Evolutionary conservation across 1,140 invertebrate genomes (phyloP), one percentile per base, ranked within the genome.

Genomic region (Orius insidiosus): DNA sequence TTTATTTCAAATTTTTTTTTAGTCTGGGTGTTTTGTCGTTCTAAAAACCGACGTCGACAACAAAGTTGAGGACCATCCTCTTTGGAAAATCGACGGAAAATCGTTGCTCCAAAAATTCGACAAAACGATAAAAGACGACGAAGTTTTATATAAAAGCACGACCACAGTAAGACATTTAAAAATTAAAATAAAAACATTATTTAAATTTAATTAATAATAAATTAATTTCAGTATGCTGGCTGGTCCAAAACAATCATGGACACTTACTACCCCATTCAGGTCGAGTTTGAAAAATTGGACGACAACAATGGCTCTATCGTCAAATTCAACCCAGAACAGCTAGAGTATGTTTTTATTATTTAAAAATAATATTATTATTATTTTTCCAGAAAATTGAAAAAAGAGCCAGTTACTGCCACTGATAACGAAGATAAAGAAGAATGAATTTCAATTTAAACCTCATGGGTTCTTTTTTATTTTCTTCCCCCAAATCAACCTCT

Each of bases 31-130:
- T 57, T 78, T 76, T 61, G 74, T 78, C 14, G 65, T 78, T 48
- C 60, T 75, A 53, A 78, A 77, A 66, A 66, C 68, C 49, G 75
- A 78, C 58, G 65, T 76, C 13, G 43, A 54, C 36, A 66, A 67
- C 51, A 66, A 66, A 46, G 66, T 67, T 32, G 68, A 61, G 43
- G 71, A 76, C 59, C 65, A 75, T 45, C 74, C 72, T 52, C 66
- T 82, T 49, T 82, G 79, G 79, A 78, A 78, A 68, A 80, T 82
- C 65, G 78, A 82, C 68, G 79, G 79, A 32, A 82, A 81, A 66
- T 77, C 77, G 15, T 63, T 82, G 46, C 62, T 82, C 39, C 79
- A 82, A 62, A 82, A 82, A 61, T 82, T 75, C 61, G 70, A 80
- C 60, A 75, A 76, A 33, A 76, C 76, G 59, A 47, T 54, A 33